Conservation (phyloP, 2,113 vertebrate species). For the Edolisoma coerulescens region DNA sequence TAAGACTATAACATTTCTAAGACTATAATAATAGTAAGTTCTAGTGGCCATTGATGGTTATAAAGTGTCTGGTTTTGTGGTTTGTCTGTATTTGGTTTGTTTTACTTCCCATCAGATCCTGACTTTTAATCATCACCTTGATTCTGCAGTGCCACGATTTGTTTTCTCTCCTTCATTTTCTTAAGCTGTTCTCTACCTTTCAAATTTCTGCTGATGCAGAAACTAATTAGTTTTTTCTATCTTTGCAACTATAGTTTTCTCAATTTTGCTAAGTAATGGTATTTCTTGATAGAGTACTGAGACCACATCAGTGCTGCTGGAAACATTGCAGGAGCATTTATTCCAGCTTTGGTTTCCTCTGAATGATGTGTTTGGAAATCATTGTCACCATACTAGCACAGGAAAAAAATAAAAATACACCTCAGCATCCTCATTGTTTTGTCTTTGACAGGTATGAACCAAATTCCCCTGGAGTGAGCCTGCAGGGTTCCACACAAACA, state of each 20-base stretch:
- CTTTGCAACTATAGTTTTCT: background rate
- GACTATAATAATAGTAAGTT: background rate
- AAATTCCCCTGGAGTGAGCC: slow-evolving; percentile 60
- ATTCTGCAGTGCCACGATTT: background rate
- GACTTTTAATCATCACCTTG: background rate
- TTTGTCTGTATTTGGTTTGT: background rate
- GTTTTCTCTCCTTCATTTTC: background rate
- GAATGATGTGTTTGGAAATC: background rate
- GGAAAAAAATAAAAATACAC: background rate
- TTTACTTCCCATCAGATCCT: background rate
- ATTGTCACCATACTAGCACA: background rate
- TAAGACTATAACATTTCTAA: background rate
- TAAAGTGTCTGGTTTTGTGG: background rate
- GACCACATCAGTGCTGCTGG: background rate
- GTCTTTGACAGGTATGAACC: slow-evolving; percentile 44
- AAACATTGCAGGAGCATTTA: background rate
- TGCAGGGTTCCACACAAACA: slow-evolving; percentile 55
- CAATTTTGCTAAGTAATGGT: background rate
- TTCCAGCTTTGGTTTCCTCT: background rate
- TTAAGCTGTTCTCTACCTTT: background rate
- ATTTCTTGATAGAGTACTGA: background rate
- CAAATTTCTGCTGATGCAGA: background rate
- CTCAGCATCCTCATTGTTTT: background rate
- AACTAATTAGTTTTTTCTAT: background rate
- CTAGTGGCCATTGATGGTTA: background rate